phyloP scores from a whole-genome alignment of 2,797 vertebrate genomes.

The Coracias cyanogaster region DNA sequence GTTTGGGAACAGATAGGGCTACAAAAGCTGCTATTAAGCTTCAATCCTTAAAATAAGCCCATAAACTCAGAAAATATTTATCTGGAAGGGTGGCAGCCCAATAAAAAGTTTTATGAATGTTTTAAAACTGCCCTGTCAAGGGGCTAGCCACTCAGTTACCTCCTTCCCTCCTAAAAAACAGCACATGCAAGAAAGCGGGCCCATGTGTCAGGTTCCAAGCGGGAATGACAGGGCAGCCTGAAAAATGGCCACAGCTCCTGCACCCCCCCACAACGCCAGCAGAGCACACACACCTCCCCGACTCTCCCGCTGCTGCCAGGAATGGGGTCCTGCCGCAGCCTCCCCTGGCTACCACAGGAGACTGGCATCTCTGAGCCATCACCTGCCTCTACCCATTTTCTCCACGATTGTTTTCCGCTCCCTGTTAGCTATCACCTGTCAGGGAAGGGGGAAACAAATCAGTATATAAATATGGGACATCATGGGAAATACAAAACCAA shows the following conservation, averaged over 20 bases:
- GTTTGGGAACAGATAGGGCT: constrained; percentile 56
- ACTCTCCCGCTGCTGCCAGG: fast-evolving
- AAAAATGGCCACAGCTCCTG: not conserved
- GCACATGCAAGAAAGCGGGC: not conserved
- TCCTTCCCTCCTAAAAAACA: constrained; percentile 47
- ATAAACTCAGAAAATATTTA: constrained; percentile 82
- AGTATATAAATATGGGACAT: not conserved
- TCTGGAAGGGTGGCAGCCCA: constrained; percentile 81
- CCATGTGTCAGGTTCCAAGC: not conserved
- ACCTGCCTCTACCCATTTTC: not conserved
- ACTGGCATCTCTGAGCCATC: fast-evolving
- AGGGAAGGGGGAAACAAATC: fast-evolving
- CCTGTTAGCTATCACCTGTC: not conserved
- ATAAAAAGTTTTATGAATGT: constrained; percentile 82
- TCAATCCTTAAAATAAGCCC: constrained; percentile 72
- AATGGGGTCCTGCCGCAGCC: not conserved
- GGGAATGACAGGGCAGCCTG: not conserved
- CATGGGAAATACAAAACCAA: not conserved
- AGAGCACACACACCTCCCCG: not conserved
- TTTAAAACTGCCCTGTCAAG: constrained; percentile 76
- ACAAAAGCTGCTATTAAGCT: constrained; percentile 79
- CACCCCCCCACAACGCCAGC: not conserved
- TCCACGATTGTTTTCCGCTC: fast-evolving
- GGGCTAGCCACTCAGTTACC: constrained; percentile 71
- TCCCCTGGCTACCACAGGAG: fast-evolving